Percentiles rank a stretch among this genome's conserved stretches.
These are phyloP conservation scores for Gymnocheta viridis DNA, from an alignment of 2,888 invertebrate species.

Conservation along the genomic window DNA sequence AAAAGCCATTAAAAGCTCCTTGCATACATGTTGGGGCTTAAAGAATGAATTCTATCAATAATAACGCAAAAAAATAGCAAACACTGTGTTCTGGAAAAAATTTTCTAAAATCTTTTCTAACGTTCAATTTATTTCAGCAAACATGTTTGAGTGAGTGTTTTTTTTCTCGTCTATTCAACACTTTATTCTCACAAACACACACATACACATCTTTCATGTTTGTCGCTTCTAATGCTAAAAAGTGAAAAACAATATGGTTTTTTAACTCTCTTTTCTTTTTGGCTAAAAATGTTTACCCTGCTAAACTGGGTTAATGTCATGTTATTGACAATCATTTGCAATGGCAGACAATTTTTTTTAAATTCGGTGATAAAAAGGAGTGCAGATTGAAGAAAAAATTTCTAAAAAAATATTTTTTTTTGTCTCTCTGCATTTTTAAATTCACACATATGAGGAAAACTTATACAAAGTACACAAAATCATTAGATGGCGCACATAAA, in stretches of 20 bases:
- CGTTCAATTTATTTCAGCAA: conserved; percentile 43
- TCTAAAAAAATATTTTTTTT: not conserved
- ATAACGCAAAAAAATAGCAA: conserved; percentile 16
- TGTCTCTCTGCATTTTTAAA: conserved; percentile 5
- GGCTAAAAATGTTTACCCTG: conserved; percentile 53
- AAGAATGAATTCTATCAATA: conserved; percentile 39
- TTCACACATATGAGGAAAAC: not conserved
- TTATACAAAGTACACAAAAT: not conserved
- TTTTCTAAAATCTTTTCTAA: conserved; percentile 38
- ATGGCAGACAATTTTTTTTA: conserved; percentile 40
- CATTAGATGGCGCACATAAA: not conserved
- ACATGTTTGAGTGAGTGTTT: conserved; percentile 6
- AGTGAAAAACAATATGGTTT: conserved; percentile 19
- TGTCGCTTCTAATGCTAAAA: conserved; percentile 17
- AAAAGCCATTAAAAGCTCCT: conserved; percentile 62
- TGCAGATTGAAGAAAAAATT: not conserved
- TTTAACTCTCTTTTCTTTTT: conserved; percentile 15
- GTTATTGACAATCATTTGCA: conserved; percentile 65
- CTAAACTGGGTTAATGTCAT: conserved; percentile 68
- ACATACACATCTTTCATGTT: conserved; percentile 21
- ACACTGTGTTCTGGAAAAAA: conserved; percentile 1
- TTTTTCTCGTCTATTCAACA: conserved; percentile 2
- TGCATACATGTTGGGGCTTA: conserved; percentile 44
- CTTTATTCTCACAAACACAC: not conserved
- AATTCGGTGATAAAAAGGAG: conserved; percentile 39